phyloP scores from a whole-genome alignment of 2,888 invertebrate species.

The Yponomeuta malinellus region DNA sequence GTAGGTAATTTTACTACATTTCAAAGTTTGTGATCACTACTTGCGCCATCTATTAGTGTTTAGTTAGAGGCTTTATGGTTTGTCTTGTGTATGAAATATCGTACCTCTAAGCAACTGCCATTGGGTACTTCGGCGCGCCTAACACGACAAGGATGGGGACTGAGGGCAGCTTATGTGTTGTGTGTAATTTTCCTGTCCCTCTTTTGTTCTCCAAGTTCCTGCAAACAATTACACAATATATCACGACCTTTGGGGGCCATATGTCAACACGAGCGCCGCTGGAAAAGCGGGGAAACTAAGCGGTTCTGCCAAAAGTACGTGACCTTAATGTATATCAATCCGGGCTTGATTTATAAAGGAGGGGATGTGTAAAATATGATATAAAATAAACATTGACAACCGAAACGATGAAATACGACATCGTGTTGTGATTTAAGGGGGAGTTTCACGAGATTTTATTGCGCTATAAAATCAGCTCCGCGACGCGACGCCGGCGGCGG shows the following conservation, averaged over 20 bases:
- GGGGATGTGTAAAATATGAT: conserved; percentile 74
- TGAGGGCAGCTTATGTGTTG: background rate
- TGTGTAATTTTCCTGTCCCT: conserved; percentile 8
- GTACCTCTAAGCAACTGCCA: too few relatives aligned
- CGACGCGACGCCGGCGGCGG: conserved; percentile 30
- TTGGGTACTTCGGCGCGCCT: background rate
- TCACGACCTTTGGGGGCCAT: conserved; percentile 36
- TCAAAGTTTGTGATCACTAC: too few relatives aligned
- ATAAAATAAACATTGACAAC: conserved; percentile 76
- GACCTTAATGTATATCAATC: conserved; percentile 75
- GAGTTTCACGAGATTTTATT: conserved; percentile 73
- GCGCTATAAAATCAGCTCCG: conserved; percentile 71
- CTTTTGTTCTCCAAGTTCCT: conserved; percentile 11
- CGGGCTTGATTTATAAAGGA: conserved; percentile 66
- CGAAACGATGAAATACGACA: conserved; percentile 75
- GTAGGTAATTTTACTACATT: too few relatives aligned
- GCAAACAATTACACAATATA: conserved; percentile 31
- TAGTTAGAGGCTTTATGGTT: too few relatives aligned
- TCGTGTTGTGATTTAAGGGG: conserved; percentile 72
- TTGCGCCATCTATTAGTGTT: too few relatives aligned
- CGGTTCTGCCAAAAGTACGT: conserved; percentile 68
- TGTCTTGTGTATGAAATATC: too few relatives aligned
- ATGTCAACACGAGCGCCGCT: conserved; percentile 41
- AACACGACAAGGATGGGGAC: background rate
- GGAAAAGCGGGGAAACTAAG: conserved; percentile 51